phyloP scores from a whole-genome alignment of 2,888 invertebrate species.

The Bibio marci region DNA sequence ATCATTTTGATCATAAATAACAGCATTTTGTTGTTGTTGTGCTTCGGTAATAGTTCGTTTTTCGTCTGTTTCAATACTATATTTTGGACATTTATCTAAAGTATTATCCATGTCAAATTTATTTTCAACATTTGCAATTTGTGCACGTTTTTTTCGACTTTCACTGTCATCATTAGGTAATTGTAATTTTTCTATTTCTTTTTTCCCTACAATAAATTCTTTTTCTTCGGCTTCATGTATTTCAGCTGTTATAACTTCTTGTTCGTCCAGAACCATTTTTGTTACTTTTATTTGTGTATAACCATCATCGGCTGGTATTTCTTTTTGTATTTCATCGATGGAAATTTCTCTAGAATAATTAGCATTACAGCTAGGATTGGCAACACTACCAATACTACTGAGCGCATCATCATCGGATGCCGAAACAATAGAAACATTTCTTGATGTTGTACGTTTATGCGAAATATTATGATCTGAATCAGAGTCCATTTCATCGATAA shows the following conservation, averaged over 20 bases:
- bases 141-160: background rate
- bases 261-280: constrained; percentile 20
- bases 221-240: constrained; percentile 3
- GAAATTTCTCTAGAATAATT: constrained; percentile 37
- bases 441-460: constrained; percentile 24
- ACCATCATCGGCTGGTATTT: constrained; percentile 30
- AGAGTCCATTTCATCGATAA: constrained; percentile 34
- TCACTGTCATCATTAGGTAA: constrained; percentile 3
- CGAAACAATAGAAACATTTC: constrained; percentile 47
- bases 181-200: background rate
- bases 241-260: constrained; percentile 8
- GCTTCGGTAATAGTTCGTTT: background rate
- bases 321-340: constrained; percentile 37
- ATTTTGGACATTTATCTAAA: background rate
- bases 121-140: background rate
- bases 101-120: background rate
- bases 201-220: constrained; percentile 7
- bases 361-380: too few species aligned
- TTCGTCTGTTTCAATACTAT: too few species aligned
- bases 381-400: constrained; percentile 25
- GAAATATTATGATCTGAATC: constrained; percentile 17
- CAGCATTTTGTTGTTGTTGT: constrained; percentile 22
- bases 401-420: constrained; percentile 43
- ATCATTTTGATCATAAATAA: constrained; percentile 32
- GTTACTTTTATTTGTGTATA: constrained; percentile 12